A percentile compares a stretch with the other conserved stretches of the same genome.
These are phyloP conservation scores for Oryzaephilus surinamensis DNA, from an alignment of 1,140 invertebrate genomes.

Conservation along the genomic window DNA sequence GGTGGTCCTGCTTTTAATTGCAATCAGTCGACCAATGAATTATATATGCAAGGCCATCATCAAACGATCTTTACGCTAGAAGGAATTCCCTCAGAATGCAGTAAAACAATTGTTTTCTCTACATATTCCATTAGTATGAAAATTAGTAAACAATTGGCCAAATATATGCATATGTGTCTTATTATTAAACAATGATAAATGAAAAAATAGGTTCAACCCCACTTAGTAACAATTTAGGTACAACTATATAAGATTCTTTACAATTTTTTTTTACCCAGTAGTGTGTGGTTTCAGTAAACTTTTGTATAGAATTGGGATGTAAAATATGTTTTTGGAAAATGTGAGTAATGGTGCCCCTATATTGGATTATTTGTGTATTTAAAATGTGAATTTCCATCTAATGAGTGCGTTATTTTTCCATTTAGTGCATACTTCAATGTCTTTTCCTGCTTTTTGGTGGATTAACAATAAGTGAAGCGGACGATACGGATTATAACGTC, in stretches of 20 bases:
- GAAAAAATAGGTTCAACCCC: constrained; percentile 18
- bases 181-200: constrained; percentile 18
- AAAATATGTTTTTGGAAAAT: constrained; percentile 4
- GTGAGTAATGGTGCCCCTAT: constrained; percentile 12
- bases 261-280: constrained; percentile 15
- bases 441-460: too few species aligned
- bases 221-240: constrained; percentile 15
- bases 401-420: too few species aligned
- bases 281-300: constrained; percentile 11
- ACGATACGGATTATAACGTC: constrained; percentile 30
- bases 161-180: constrained; percentile 16
- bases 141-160: constrained; percentile 10
- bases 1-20: too few species aligned
- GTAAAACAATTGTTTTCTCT: constrained; percentile 13
- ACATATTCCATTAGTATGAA: constrained; percentile 14
- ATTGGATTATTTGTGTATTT: constrained; percentile 4
- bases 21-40: constrained; percentile 20
- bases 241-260: constrained; percentile 22
- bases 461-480: too few species aligned
- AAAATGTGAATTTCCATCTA: background rate
- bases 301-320: constrained; percentile 1
- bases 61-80: constrained; percentile 24
- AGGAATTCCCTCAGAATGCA: constrained; percentile 17
- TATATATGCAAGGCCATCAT: constrained; percentile 23
- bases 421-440: too few species aligned